phyloP scores from a whole-genome alignment of 2,888 invertebrate genomes.

The Cenopis cana region DNA sequence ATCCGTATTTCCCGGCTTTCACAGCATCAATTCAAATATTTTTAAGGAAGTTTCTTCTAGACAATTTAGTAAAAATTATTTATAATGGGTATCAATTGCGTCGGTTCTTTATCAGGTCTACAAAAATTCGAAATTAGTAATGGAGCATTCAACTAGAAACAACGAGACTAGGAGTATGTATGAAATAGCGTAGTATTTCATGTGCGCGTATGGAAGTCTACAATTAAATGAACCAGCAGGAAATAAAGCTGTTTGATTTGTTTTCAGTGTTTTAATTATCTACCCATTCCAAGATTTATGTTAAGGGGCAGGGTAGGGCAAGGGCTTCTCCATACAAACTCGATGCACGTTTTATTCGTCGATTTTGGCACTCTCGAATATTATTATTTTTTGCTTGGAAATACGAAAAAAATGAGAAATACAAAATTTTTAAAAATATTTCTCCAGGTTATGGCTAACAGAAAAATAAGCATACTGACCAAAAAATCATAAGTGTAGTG shows the following conservation, averaged over 20 bases:
- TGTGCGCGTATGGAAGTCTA: conserved; percentile 73
- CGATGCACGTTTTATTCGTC: too few relatives aligned
- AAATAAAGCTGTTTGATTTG: conserved; percentile 84
- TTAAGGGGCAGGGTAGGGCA: too few relatives aligned
- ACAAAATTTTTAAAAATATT: too few relatives aligned
- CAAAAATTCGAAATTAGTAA: conserved; percentile 17
- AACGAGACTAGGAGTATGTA: conserved; percentile 56
- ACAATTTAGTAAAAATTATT: conserved; percentile 9
- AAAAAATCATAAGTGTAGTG: too few relatives aligned
- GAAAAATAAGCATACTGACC: too few relatives aligned
- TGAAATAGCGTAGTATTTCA: conserved; percentile 67
- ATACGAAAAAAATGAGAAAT: too few relatives aligned
- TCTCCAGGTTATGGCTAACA: too few relatives aligned
- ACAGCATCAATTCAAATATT: conserved; percentile 3
- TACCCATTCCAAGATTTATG: neutral
- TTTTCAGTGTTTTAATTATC: conserved; percentile 63
- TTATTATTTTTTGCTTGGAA: too few relatives aligned
- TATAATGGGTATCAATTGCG: neutral
- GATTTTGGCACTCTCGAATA: too few relatives aligned
- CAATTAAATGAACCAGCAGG: conserved; percentile 72
- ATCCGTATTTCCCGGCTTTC: neutral
- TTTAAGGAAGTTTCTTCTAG: conserved; percentile 13
- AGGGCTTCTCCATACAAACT: too few relatives aligned
- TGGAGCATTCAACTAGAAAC: conserved; percentile 21
- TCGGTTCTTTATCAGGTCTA: conserved; percentile 32